Evolutionary conservation across 2,797 vertebrate species (phyloP), one percentile per base, ranked within the genome.

Genomic region (Enteromius trimaculatus): DNA sequence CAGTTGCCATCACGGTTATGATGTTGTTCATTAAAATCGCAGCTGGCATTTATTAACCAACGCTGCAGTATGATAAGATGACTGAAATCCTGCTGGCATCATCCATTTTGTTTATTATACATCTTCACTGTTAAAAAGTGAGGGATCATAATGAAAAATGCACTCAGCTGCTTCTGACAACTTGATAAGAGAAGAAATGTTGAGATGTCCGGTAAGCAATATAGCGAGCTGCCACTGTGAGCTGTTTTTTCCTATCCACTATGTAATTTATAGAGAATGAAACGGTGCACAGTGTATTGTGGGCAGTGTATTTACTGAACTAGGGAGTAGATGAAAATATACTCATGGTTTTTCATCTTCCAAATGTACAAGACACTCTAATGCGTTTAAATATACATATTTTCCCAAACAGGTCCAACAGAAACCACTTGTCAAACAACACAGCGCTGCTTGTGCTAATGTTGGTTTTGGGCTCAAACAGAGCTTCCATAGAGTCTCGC

Each of bases 1-100:
- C 21, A 53, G 11, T 37, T 79, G 47, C 8, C 29, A 2, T 26
- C 21, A 53, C 3, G 37, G 64, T 53, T 53, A 53, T 53, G 21
- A 53, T 37, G 62, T 53, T 37, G 53, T 76, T 76, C 64, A 68
- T 79, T 68, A 68, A 68, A 79, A 79, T 23, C 53, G 2, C 74
- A 60, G 53, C 34, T 76, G 74, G 21, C 74, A 58, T 76, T 39
- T 39, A 76, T 76, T 76, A 76, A 60, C 14, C 74, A 26, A 39
- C 21, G 9, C 2, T 2, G 8, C 16, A 3, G 8, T 26, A 60
- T 26, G 68, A 70, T 26, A n/a, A 70, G 39, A 44, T 70, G 21
- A 42, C 42, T 76, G 14, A 76, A 17, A 55, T 42, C 34, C 7
- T 17, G 72, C 51, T 76, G 51, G 21, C 14, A 58, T 55, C 6